Evolutionary conservation across 2,888 invertebrate genomes (phyloP).

Genomic region (Microctonus brassicae): DNA sequence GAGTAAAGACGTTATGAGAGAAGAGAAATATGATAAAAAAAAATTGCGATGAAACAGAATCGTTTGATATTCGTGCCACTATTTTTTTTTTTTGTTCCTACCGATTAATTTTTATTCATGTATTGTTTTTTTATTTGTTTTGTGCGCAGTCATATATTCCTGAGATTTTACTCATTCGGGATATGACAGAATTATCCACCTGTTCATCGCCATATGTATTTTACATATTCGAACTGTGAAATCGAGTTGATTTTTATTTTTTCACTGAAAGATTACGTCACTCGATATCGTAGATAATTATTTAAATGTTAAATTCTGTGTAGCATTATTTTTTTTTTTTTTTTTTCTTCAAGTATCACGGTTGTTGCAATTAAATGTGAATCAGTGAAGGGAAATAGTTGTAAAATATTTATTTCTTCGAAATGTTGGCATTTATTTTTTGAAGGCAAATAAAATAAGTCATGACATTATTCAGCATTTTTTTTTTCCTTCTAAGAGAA

Average conservation of each 20-base stretch:
- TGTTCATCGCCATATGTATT: not conserved
- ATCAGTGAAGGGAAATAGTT: not conserved
- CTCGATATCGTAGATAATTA: not conserved
- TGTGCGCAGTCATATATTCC: not conserved
- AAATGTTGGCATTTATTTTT: slow-evolving; percentile 22
- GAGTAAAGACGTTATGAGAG: not conserved
- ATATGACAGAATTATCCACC: not conserved
- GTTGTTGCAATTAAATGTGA: not conserved
- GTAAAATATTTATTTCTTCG: not conserved
- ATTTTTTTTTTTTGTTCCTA: not conserved
- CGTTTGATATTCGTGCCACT: not conserved
- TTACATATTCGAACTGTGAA: not conserved
- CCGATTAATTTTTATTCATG: not conserved
- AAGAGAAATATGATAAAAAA: too few relatives aligned
- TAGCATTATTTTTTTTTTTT: not conserved
- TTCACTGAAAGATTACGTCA: not conserved
- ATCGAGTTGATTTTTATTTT: not conserved
- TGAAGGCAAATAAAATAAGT: not conserved
- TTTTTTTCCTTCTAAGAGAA: not conserved
- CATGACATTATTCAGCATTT: slow-evolving; percentile 15
- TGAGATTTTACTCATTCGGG: not conserved
- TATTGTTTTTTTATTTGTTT: not conserved
- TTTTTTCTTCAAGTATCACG: not conserved
- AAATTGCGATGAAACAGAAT: not conserved
- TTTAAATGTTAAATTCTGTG: not conserved